A percentile compares a stretch with the other conserved stretches of the same genome.
phyloP scores from a whole-genome alignment of 1,140 invertebrate species.

The Apis laboriosa region DNA sequence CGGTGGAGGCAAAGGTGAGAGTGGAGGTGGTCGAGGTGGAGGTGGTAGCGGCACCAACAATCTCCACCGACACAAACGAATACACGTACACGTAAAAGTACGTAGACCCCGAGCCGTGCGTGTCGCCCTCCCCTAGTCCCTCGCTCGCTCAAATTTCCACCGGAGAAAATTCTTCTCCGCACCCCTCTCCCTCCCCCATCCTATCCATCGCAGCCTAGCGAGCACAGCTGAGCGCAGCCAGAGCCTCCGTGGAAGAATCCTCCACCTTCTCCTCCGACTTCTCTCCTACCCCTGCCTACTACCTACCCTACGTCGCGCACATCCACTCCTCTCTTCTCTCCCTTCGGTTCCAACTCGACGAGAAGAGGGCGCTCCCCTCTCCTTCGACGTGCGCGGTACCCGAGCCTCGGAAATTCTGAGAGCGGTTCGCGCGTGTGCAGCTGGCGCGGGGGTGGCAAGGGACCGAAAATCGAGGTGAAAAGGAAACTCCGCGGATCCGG shows the following conservation, averaged over 20 bases:
- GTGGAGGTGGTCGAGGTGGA: neutral
- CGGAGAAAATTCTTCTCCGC: no score
- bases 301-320: neutral
- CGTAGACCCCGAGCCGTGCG: conserved; percentile 5
- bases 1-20: neutral
- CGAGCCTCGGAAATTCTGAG: conserved; percentile 67
- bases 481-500: conserved; percentile 72
- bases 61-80: neutral
- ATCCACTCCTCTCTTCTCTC: conserved; percentile 50
- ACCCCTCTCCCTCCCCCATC: no score
- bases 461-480: conserved; percentile 70
- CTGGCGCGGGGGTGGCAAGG: conserved; percentile 63
- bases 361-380: conserved; percentile 34
- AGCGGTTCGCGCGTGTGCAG: conserved; percentile 72
- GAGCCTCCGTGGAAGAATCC: neutral
- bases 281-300: no score
- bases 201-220: no score
- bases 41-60: neutral
- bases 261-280: conserved; percentile 4
- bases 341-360: conserved; percentile 26
- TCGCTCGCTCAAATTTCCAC: no score
- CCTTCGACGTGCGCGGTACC: conserved; percentile 54
- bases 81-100: conserved; percentile 28
- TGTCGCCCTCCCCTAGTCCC: no score
- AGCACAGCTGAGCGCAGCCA: no score